Evolutionary conservation across 1,140 invertebrate species (phyloP), one percentile per base, ranked within the genome.

Genomic region (Octopus bimaculoides): DNA sequence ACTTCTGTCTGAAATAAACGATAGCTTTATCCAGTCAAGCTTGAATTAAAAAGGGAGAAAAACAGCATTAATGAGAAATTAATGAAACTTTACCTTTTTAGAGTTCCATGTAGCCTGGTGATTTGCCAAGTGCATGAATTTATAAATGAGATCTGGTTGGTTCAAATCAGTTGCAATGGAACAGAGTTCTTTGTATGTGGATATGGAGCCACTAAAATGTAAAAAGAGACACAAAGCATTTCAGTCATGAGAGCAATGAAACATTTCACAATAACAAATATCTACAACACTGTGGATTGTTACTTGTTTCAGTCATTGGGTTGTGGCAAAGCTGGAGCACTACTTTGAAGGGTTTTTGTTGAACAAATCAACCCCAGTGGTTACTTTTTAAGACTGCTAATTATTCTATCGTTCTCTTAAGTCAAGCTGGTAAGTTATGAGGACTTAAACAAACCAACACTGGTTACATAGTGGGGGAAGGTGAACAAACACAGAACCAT

Each of bases 31-130:
- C n/a, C n/a, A n/a, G n/a, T n/a, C n/a, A n/a, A n/a, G n/a, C n/a
- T n/a, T n/a, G n/a, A n/a, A n/a, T n/a, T n/a, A n/a, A n/a, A n/a
- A n/a, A n/a, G n/a, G n/a, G 26, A 41, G 26, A 41, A 41, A 41
- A 0, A 41, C 26, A 41, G 26, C 26, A 41, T 12, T 73, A 80
- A 54, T 77, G 76, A 55, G 77, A 75, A 78, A 54, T 54, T 20
- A 56, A 53, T 56, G 52, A 54, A 77, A 52, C 77, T 80, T 71
- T 81, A 92, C 91, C 88, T 93, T 93, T 86, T 93, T 90, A 1
- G 96, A 96, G 85, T 96, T 97, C 96, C 96, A 98, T 52, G 95
- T 92, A 5, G 95, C 94, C 91, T 98, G 96, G 86, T 98, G 95
- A 92, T 97, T 97, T 5, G 96, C 96, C 79, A 98, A 90, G 89